Percentiles rank a stretch among this genome's conserved stretches.
Conservation (phyloP, 2,797 vertebrate species). For the Todus mexicanus region DNA sequence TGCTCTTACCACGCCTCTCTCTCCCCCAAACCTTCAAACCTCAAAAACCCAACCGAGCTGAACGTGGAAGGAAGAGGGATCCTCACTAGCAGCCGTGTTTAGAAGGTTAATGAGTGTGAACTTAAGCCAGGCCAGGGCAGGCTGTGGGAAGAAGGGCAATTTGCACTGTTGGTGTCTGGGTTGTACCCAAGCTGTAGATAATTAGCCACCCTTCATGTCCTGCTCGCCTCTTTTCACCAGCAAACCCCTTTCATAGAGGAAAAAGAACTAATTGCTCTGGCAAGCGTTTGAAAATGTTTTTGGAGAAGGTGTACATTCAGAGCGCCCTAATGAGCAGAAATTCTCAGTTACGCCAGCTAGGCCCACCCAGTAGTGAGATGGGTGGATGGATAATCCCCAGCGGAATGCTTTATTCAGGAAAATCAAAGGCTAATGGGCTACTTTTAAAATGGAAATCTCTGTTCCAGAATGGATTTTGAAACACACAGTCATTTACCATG, state of each 20-base stretch:
- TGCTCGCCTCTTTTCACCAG: not conserved
- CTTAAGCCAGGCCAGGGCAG: not conserved
- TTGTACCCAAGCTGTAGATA: not conserved
- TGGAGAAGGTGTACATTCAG: not conserved
- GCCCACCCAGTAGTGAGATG: constrained; percentile 31
- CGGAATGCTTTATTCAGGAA: constrained; percentile 41
- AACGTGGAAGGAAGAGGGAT: not conserved
- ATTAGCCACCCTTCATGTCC: constrained; percentile 12
- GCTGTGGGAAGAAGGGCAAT: constrained; percentile 32
- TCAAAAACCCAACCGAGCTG: not conserved
- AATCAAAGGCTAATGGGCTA: constrained; percentile 29
- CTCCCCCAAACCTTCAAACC: not conserved
- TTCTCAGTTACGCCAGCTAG: not conserved
- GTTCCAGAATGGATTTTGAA: constrained; percentile 15
- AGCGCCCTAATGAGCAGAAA: constrained; percentile 7
- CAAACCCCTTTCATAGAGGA: not conserved
- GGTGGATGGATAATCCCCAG: constrained; percentile 37
- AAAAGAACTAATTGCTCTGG: constrained; percentile 17
- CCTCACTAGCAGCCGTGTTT: not conserved
- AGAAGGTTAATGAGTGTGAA: not conserved
- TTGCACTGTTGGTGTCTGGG: not conserved
- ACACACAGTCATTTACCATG: not conserved
- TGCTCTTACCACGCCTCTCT: not conserved
- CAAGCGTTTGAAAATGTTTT: not conserved
- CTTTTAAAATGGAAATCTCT: constrained; percentile 53